These are phyloP conservation scores for Pollenia griseotomentosa DNA, from an alignment of 2,888 invertebrate species.

Conservation along the genomic window DNA sequence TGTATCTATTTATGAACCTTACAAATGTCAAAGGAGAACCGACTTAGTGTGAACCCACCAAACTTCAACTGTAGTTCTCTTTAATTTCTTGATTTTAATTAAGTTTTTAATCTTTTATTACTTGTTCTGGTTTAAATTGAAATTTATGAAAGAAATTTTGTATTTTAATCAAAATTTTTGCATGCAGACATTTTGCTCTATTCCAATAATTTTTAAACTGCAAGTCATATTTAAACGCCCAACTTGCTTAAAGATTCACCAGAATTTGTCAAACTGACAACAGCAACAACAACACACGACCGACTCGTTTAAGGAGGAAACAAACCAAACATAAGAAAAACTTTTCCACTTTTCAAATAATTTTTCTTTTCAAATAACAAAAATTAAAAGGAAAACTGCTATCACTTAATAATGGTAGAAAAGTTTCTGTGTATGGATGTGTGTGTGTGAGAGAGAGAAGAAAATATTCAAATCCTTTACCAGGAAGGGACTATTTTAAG, in stretches of 20 bases:
- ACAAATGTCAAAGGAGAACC: too few relatives aligned
- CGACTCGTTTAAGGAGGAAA: neutral
- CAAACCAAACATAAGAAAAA: neutral
- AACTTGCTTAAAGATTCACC: neutral
- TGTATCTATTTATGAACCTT: too few relatives aligned
- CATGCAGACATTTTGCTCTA: constrained; percentile 39
- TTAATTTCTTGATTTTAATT: neutral
- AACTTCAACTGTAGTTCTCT: neutral
- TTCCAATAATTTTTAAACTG: constrained; percentile 25
- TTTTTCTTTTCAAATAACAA: constrained; percentile 14
- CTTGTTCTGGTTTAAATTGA: neutral
- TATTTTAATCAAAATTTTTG: constrained; percentile 49
- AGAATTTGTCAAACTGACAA: too few relatives aligned
- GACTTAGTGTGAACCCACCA: too few relatives aligned
- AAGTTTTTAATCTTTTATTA: neutral
- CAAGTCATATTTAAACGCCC: constrained; percentile 5
- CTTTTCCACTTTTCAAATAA: constrained; percentile 13
- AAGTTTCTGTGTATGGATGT: constrained; percentile 17
- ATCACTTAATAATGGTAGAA: constrained; percentile 63
- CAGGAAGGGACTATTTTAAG: too few relatives aligned
- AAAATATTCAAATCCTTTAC: too few relatives aligned
- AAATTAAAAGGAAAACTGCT: constrained; percentile 43
- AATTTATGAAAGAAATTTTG: constrained; percentile 38
- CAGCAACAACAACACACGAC: too few relatives aligned
- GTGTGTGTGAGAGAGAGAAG: neutral